Evolutionary conservation across 2,797 vertebrate species (phyloP).

Genomic region (Rachycentron canadum): DNA sequence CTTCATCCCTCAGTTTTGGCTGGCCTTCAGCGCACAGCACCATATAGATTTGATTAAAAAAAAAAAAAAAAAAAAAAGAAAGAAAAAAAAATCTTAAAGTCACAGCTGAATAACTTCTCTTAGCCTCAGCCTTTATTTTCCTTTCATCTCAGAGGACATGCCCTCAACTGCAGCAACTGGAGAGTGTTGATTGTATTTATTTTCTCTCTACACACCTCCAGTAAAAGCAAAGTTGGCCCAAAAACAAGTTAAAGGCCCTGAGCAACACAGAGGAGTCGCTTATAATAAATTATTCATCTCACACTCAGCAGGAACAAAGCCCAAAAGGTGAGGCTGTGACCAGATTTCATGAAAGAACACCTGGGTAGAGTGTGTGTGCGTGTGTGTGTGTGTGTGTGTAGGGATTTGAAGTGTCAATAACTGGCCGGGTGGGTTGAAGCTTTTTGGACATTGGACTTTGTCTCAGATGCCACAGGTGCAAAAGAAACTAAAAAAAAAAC

Average conservation of each 20-base stretch:
- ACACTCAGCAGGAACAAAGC: constrained; percentile 5
- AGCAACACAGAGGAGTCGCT: background rate
- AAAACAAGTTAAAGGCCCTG: background rate
- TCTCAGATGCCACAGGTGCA: constrained; percentile 58
- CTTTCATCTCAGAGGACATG: background rate
- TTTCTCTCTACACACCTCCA: background rate
- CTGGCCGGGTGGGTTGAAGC: background rate
- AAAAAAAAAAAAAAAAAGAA: constrained; percentile 3
- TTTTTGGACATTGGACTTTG: constrained; percentile 3
- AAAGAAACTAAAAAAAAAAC: constrained; percentile 46
- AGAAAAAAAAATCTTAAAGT: constrained; percentile 19
- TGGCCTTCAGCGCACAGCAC: constrained; percentile 2
- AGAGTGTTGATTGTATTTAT: background rate
- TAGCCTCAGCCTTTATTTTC: constrained; percentile 4
- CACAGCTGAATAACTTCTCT: constrained; percentile 14
- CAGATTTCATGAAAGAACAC: constrained; percentile 44
- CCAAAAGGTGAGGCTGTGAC: background rate
- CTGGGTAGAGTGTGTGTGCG: constrained; percentile 18
- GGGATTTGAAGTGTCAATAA: background rate
- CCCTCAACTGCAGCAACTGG: background rate
- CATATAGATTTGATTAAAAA: constrained; percentile 23
- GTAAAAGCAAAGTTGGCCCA: background rate
- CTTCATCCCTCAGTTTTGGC: constrained; percentile 14
- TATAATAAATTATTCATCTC: background rate
- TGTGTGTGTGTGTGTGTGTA: no score